Percentiles rank a stretch among this genome's conserved stretches.
phyloP scores from a whole-genome alignment of 1,140 invertebrate species.

The Maconellicoccus hirsutus region DNA sequence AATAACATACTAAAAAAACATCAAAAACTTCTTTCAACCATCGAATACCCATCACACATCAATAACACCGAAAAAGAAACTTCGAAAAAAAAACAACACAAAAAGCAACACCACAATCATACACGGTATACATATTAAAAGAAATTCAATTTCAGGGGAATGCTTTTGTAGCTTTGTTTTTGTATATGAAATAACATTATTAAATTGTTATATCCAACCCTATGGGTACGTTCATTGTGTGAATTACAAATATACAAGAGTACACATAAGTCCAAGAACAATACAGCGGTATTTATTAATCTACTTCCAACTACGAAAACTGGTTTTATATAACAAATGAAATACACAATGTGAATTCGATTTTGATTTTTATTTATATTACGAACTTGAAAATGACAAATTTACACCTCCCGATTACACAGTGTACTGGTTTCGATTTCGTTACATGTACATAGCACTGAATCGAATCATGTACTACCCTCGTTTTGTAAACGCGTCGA shows the following conservation, averaged over 20 bases:
- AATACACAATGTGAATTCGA: neutral
- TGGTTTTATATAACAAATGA: neutral
- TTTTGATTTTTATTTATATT: neutral
- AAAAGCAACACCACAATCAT: too few relatives aligned
- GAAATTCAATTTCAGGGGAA: neutral
- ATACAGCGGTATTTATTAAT: neutral
- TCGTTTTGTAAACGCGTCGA: neutral
- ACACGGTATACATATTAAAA: neutral
- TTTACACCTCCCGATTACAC: slow-evolving; percentile 2
- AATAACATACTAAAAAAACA: too few relatives aligned
- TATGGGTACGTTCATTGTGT: neutral
- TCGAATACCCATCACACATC: too few relatives aligned
- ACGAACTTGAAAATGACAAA: slow-evolving; percentile 4
- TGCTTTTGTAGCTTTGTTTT: neutral
- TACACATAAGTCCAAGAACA: neutral
- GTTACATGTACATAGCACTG: neutral
- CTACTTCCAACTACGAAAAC: neutral
- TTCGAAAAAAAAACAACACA: too few relatives aligned
- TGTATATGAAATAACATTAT: neutral
- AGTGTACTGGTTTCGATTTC: neutral
- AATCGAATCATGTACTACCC: neutral
- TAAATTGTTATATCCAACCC: neutral
- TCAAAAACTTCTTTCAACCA: too few relatives aligned
- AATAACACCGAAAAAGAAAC: too few relatives aligned
- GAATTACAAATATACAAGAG: slow-evolving; percentile 1